A percentile compares a stretch with the other conserved stretches of the same genome.
Evolutionary conservation across 2,888 invertebrate species (phyloP).

Genomic region (Thecophora atra): DNA sequence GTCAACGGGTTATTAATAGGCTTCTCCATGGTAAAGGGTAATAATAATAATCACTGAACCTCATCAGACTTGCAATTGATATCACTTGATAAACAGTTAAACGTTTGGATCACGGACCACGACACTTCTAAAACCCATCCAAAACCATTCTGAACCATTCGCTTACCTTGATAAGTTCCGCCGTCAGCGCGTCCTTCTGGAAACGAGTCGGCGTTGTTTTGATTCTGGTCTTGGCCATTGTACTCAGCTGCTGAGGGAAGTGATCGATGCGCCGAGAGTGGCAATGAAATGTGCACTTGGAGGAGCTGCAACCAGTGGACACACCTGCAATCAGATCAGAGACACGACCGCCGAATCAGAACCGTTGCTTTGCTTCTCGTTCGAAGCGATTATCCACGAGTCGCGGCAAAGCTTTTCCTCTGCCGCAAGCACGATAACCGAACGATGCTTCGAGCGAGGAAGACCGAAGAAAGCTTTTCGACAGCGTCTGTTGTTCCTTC

Average conservation of each 20-base stretch:
- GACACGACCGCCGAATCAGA: not conserved
- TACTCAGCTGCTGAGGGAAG: constrained; percentile 49
- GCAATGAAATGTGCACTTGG: constrained; percentile 48
- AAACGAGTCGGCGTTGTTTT: constrained; percentile 60
- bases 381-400: not conserved
- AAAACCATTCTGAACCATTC: not conserved
- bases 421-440: not conserved
- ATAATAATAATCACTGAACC: too few species aligned
- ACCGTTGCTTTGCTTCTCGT: not conserved
- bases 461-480: constrained; percentile 12
- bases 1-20: too few species aligned
- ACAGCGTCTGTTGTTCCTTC: not conserved
- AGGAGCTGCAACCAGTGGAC: constrained; percentile 57
- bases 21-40: too few species aligned
- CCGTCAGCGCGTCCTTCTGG: constrained; percentile 52
- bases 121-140: not conserved
- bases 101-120: too few species aligned
- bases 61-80: too few species aligned
- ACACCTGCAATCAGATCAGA: constrained; percentile 53
- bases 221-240: constrained; percentile 61
- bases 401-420: not conserved
- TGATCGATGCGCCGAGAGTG: constrained; percentile 44
- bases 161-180: constrained; percentile 32
- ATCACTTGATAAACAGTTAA: too few species aligned
- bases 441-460: not conserved